Conservation (phyloP, 2,113 vertebrate species). For the Odontophorus gujanensis region DNA sequence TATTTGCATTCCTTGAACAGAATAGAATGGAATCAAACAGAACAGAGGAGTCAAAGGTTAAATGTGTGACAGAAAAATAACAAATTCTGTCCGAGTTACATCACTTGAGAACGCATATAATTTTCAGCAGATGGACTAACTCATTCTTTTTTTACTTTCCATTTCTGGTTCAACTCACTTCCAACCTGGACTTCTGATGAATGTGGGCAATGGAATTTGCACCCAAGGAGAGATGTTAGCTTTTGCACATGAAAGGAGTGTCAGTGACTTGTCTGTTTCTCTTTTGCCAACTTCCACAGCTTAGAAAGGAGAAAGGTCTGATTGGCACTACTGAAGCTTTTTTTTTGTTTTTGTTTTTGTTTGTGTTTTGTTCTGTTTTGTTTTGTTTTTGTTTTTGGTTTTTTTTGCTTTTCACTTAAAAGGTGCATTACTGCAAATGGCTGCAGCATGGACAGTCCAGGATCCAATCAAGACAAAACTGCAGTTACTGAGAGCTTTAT, state of each 20-base stretch:
- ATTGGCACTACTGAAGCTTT: not conserved
- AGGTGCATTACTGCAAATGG: not conserved
- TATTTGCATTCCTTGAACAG: not conserved
- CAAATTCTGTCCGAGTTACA: not conserved
- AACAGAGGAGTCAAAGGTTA: not conserved
- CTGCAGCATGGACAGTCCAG: not conserved
- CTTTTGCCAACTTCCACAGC: not conserved
- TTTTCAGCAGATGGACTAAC: not conserved
- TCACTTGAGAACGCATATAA: not conserved
- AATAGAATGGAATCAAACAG: not conserved
- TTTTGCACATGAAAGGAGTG: not conserved
- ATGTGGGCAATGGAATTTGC: not conserved
- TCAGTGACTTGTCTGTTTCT: not conserved
- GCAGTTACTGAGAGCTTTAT: not conserved
- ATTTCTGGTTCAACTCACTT: not conserved
- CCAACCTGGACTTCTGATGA: not conserved
- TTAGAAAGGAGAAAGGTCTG: not conserved
- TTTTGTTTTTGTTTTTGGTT: fast-evolving
- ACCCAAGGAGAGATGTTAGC: not conserved
- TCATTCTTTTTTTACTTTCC: not conserved
- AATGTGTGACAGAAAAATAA: not conserved
- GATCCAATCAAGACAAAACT: not conserved
- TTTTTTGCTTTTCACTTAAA: not conserved
- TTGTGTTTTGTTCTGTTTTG: not conserved
- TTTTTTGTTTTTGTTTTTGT: not conserved